Base-by-base conservation (phyloP, 2,113 vertebrate species). In the Thoracochromis brauschi region DNA sequence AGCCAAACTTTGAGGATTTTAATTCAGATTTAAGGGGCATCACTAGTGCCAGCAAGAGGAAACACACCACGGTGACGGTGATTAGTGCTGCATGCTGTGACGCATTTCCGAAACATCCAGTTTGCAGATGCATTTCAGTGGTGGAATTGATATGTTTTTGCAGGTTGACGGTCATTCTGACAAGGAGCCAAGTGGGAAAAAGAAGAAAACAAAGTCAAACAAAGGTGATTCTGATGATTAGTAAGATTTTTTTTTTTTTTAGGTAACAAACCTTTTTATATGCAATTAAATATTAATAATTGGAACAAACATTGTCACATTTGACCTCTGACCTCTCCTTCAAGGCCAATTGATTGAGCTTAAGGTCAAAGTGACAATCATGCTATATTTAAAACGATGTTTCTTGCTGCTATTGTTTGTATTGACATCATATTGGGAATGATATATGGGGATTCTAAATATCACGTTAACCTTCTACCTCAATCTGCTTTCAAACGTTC, bases 131-230 rank as follows among this genome's bases (percentile, higher is more conserved):
- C 4, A 9, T 47, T 51, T 38, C 55, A 45, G 2, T 14, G 8
- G 7, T 87, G 6, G 12, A 26, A 26, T 24, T 80, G 2, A 1
- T 42, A 10, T 68, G 7, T 87, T 80, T 8, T 71, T 83, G 13
- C 86, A 95, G 93, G 26, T n/a, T 65, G 65, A 68, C 2, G 57
- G 3, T 11, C 1, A 58, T 60, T 88, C 54, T 68, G 68, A 79
- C 9, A 35, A 21, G 12, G 58, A 86, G 9, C 35, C 26, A 13
- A 45, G 12, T 58, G 21, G 12, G 24, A 93, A 91, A 83, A 94
- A 88, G 85, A 94, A 49, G 58, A 95, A 87, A 85, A 53, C 10
- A 13, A 91, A 83, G 21, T 86, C 87, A 81, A 92, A 90, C n/a
- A 83, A 63, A 11, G 91, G 94, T 95, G 85, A 91, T 58, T 83